Conservation (phyloP, 1,140 invertebrate species). For the Varroa destructor region DNA sequence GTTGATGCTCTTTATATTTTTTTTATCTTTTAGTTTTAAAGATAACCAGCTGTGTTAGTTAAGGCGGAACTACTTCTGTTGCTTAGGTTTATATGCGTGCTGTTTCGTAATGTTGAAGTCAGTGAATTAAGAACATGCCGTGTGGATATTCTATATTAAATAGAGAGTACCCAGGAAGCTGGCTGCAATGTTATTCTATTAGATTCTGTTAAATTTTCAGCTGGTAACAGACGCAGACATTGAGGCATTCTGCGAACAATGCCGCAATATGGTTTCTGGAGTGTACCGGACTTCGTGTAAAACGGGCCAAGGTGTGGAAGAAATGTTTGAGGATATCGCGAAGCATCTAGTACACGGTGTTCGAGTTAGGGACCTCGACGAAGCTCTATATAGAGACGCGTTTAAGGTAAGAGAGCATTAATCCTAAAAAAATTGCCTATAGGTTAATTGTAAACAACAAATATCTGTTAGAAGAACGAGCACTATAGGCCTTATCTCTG, state of each 20-base stretch:
- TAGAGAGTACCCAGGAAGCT: no score
- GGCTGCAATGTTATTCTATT: no score
- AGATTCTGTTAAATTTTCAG: conserved; percentile 35
- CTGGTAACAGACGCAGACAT: conserved; percentile 75
- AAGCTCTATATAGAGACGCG: conserved; percentile 32
- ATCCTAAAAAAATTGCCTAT: conserved; percentile 3
- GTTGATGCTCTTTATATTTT: no score
- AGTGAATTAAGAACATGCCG: no score
- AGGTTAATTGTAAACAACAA: background rate
- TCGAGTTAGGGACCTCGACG: conserved; percentile 32
- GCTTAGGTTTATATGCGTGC: no score
- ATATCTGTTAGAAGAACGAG: no score
- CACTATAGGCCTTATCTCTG: no score
- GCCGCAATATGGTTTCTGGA: conserved; percentile 71
- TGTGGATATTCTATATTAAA: no score
- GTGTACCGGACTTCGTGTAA: conserved; percentile 83
- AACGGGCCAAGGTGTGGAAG: conserved; percentile 40
- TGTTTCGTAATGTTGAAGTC: no score
- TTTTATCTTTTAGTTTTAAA: no score
- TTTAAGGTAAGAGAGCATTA: conserved; percentile 33
- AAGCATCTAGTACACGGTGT: conserved; percentile 31
- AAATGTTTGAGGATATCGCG: conserved; percentile 37
- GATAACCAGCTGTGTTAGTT: no score
- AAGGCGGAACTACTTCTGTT: no score
- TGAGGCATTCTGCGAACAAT: conserved; percentile 80